Evolutionary conservation across 35 echinoderm and acorn worm genomes (phyloP).

Genomic region (Diadema setosum): DNA sequence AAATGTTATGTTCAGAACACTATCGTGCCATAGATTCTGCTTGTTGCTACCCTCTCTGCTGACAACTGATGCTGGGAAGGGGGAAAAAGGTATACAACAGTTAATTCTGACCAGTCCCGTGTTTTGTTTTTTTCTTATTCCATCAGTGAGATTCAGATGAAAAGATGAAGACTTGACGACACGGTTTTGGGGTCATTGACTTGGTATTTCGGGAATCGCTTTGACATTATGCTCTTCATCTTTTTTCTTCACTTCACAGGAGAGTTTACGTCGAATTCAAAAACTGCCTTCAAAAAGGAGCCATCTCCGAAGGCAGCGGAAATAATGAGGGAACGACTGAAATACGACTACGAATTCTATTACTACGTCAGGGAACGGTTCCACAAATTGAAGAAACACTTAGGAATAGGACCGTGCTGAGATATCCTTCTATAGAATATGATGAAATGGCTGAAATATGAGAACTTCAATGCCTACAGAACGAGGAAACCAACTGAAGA

Average conservation of each 20-base stretch:
- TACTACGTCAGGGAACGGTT: constrained; percentile 56
- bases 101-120: not conserved
- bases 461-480: too few species aligned
- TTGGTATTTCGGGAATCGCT: not conserved
- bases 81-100: not conserved
- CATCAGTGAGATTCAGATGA: not conserved
- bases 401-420: constrained; percentile 31
- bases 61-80: not conserved
- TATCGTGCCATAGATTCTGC: too few species aligned
- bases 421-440: too few species aligned
- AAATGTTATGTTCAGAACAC: too few species aligned
- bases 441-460: too few species aligned
- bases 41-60: too few species aligned
- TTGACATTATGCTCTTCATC: not conserved
- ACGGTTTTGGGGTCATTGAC: not conserved
- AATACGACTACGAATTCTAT: constrained; percentile 60
- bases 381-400: constrained; percentile 34
- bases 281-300: constrained; percentile 47
- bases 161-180: not conserved
- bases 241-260: constrained; percentile 1
- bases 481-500: too few species aligned
- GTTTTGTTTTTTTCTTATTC: not conserved
- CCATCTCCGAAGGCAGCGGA: constrained; percentile 21
- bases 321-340: constrained; percentile 47
- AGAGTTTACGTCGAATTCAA: constrained; percentile 20